phyloP scores from a whole-genome alignment of 2,113 vertebrate genomes.

The Neodon shergylaensis region DNA sequence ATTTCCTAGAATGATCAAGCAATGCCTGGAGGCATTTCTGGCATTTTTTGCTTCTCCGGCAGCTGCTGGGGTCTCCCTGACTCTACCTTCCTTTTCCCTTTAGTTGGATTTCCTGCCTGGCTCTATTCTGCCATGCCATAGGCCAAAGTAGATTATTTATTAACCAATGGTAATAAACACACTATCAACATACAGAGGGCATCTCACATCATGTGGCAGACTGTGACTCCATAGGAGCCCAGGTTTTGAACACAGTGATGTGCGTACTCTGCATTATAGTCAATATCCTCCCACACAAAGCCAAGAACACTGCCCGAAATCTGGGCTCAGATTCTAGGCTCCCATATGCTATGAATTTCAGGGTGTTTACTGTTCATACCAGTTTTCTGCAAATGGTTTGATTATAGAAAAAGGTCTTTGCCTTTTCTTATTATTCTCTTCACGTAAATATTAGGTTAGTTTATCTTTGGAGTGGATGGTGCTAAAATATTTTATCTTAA shows the following conservation, averaged over 20 bases:
- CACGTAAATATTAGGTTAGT: not conserved
- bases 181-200: no score
- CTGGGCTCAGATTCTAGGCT: not conserved
- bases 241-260: not conserved
- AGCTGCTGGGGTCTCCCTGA: no score
- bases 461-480: not conserved
- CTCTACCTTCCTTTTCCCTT: no score
- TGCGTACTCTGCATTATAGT: not conserved
- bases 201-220: not conserved
- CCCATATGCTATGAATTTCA: no score
- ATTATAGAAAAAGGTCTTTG: not conserved
- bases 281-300: not conserved
- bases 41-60: no score
- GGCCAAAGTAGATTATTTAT: no score
- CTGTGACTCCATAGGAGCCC: not conserved
- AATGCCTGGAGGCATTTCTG: not conserved
- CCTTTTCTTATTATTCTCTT: not conserved
- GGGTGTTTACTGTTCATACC: not conserved
- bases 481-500: not conserved
- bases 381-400: not conserved
- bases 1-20: no score
- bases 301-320: not conserved
- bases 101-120: no score
- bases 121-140: no score
- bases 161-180: no score